These are phyloP conservation scores for Adelosebastes latens DNA, from an alignment of 2,797 vertebrate genomes.

Conservation along the genomic window DNA sequence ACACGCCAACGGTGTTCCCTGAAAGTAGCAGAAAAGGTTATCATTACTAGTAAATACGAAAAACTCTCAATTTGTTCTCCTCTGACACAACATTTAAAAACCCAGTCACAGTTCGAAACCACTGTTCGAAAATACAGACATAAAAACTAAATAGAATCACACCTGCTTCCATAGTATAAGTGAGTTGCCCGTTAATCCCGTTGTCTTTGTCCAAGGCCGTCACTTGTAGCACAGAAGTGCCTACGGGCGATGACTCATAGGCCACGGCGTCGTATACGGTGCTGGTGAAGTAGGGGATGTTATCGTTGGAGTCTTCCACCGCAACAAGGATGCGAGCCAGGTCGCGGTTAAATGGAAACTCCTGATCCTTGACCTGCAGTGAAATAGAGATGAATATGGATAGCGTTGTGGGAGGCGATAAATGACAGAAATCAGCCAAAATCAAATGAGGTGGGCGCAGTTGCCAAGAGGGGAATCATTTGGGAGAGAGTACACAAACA, in stretches of 20 bases:
- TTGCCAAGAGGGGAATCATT: constrained; percentile 30
- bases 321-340: constrained; percentile 89
- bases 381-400: constrained; percentile 48
- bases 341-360: constrained; percentile 96
- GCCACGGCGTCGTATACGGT: constrained; percentile 89
- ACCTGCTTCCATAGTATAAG: constrained; percentile 95
- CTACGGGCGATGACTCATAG: constrained; percentile 88
- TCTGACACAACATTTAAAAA: constrained; percentile 4
- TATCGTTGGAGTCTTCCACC: constrained; percentile 95
- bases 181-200: constrained; percentile 90
- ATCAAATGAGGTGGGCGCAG: constrained; percentile 23
- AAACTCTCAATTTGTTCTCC: constrained; percentile 8
- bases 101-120: not conserved
- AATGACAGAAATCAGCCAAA: constrained; percentile 52
- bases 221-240: constrained; percentile 89
- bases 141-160: constrained; percentile 16
- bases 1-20: constrained; percentile 94
- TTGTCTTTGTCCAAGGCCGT: constrained; percentile 95
- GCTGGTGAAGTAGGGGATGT: constrained; percentile 93
- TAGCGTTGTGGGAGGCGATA: constrained; percentile 7
- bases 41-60: constrained; percentile 5
- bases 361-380: constrained; percentile 94
- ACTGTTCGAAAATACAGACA: not conserved
- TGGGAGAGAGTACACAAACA: not conserved
- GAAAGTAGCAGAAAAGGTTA: constrained; percentile 35